These are phyloP conservation scores for Myopa testacea DNA, from an alignment of 2,888 invertebrate species.

Conservation along the genomic window DNA sequence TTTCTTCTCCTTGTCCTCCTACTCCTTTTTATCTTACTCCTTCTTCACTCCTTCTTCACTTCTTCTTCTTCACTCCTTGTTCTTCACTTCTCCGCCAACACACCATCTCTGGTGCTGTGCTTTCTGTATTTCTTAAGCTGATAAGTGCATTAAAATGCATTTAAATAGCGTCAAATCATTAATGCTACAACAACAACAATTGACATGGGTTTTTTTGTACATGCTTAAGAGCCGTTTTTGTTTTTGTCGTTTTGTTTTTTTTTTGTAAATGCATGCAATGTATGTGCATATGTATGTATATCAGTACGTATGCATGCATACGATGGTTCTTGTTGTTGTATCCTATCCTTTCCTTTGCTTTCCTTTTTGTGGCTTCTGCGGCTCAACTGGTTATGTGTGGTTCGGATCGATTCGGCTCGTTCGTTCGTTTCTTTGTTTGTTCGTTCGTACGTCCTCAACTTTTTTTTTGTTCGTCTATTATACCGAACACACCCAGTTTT, in stretches of 20 bases:
- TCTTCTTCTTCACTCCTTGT: not conserved
- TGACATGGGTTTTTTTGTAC: too few relatives aligned
- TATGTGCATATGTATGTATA: not conserved
- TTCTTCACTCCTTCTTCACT: not conserved
- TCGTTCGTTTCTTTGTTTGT: not conserved
- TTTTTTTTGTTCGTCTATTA: not conserved
- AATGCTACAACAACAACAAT: not conserved
- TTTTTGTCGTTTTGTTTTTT: not conserved
- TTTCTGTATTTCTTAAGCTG: not conserved
- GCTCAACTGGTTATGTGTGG: slow-evolving; percentile 10
- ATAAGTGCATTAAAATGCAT: not conserved
- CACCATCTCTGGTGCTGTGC: not conserved
- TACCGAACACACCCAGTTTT: slow-evolving; percentile 24
- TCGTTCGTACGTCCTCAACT: not conserved
- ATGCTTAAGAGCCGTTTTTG: not conserved
- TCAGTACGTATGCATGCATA: not conserved
- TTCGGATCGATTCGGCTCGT: not conserved
- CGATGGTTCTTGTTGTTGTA: not conserved
- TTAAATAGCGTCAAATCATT: not conserved
- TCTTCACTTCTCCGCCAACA: not conserved
- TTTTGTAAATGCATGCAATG: too few relatives aligned
- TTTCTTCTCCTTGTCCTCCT: too few relatives aligned
- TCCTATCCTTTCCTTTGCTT: not conserved
- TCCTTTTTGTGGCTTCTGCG: not conserved
- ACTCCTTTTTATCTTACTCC: too few relatives aligned